A percentile compares a stretch with the other conserved stretches of the same genome.
Conservation (phyloP, 2,797 vertebrate genomes). For the Lacerta bilineata region DNA sequence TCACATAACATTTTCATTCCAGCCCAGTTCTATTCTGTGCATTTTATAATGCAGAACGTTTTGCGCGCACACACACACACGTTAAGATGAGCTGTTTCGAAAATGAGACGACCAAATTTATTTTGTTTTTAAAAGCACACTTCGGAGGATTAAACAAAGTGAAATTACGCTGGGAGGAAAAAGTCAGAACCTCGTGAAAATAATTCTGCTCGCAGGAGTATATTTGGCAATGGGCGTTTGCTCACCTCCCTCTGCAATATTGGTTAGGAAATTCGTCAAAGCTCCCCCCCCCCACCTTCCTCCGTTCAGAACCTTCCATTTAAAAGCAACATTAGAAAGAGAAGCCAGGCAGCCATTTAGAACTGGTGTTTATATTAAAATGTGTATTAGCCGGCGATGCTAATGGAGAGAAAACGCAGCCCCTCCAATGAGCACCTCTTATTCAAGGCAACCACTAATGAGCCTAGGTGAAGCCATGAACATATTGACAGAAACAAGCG, state of each 20-base stretch:
- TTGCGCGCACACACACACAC: neutral
- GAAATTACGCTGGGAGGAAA: constrained; percentile 72
- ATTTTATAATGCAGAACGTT: constrained; percentile 69
- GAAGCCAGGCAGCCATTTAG: constrained; percentile 65
- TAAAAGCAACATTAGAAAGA: constrained; percentile 70
- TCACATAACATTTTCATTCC: constrained; percentile 61
- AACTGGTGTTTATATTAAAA: constrained; percentile 70
- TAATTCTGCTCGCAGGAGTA: constrained; percentile 69
- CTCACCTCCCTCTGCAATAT: constrained; percentile 30
- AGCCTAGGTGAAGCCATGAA: constrained; percentile 70
- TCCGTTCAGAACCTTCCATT: constrained; percentile 73
- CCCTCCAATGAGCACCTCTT: neutral
- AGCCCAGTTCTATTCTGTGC: neutral
- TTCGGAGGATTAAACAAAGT: constrained; percentile 71
- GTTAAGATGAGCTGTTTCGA: constrained; percentile 68
- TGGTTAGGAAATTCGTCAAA: constrained; percentile 66
- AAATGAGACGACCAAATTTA: constrained; percentile 64
- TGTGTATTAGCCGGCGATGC: constrained; percentile 64
- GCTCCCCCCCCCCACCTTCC: constrained; percentile 40
- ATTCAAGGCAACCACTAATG: constrained; percentile 72
- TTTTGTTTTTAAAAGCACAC: constrained; percentile 26
- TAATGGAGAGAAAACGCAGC: constrained; percentile 57
- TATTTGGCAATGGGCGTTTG: constrained; percentile 61
- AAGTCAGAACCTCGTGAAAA: constrained; percentile 74
- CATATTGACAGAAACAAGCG: constrained; percentile 50